Evolutionary conservation across 2,113 vertebrate genomes (phyloP).

Genomic region (Bubalus kerabau): DNA sequence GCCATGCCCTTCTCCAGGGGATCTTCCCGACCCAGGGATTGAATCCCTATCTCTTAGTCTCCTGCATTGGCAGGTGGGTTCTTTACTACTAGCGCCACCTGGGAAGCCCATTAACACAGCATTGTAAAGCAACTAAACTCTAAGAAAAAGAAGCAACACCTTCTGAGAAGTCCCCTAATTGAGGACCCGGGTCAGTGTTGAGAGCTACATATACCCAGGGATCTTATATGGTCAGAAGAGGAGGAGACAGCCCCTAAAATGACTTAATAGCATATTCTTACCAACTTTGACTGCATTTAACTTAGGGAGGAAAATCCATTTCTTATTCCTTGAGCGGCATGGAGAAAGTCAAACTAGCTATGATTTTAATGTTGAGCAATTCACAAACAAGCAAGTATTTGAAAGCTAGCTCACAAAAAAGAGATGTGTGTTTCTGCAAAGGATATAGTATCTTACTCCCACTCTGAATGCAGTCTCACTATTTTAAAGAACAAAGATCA

Average conservation of each 20-base stretch:
- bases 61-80: not conserved
- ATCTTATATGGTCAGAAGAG: not conserved
- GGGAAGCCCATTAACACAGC: not conserved
- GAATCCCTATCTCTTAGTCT: not conserved
- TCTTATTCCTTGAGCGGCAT: not conserved
- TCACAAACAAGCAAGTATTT: constrained; percentile 30
- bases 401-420: constrained; percentile 51
- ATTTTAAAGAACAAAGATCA: constrained; percentile 75
- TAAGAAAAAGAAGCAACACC: not conserved
- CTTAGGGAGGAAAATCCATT: not conserved
- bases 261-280: not conserved
- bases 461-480: constrained; percentile 30
- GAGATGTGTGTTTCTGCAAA: constrained; percentile 63
- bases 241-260: not conserved
- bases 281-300: not conserved
- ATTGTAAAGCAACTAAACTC: not conserved
- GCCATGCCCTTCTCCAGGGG: not conserved
- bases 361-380: constrained; percentile 27
- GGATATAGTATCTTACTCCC: constrained; percentile 38
- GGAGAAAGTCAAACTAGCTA: not conserved
- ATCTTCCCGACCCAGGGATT: not conserved
- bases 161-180: not conserved
- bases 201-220: not conserved
- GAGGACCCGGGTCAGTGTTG: not conserved
- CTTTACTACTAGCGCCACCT: not conserved